Evolutionary conservation across 2,113 vertebrate species (phyloP).

Genomic region (Chauna torquata): DNA sequence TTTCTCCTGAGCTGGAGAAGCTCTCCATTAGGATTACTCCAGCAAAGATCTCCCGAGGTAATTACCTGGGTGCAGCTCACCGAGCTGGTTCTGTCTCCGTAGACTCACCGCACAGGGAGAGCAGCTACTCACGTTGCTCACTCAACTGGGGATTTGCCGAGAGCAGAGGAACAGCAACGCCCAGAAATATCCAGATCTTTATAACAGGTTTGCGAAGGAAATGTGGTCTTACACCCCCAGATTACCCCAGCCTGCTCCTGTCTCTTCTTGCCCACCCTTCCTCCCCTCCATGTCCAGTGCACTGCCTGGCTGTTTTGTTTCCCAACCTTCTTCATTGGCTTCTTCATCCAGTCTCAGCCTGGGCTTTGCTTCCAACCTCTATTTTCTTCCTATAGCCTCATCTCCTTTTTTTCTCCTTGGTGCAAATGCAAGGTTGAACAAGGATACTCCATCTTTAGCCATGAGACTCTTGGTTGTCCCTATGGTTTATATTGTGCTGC

Average conservation of each 20-base stretch:
- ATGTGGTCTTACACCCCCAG: background rate
- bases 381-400: background rate
- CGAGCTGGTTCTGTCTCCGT: background rate
- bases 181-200: background rate
- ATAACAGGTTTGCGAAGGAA: background rate
- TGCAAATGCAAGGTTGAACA: background rate
- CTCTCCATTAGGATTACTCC: background rate
- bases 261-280: background rate
- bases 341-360: background rate
- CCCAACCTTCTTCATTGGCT: background rate
- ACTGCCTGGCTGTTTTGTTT: background rate
- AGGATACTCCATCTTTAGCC: background rate
- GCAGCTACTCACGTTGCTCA: background rate
- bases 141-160: background rate
- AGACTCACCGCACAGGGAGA: background rate
- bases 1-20: background rate
- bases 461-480: background rate
- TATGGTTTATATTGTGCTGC: background rate
- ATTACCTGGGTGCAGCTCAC: background rate
- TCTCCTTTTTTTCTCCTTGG: fast-evolving
- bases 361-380: background rate
- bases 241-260: background rate
- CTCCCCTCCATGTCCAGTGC: background rate
- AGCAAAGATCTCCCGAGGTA: background rate
- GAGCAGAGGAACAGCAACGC: fast-evolving